Base-by-base conservation (phyloP, 2,113 vertebrate species). In the Crocuta crocuta region DNA sequence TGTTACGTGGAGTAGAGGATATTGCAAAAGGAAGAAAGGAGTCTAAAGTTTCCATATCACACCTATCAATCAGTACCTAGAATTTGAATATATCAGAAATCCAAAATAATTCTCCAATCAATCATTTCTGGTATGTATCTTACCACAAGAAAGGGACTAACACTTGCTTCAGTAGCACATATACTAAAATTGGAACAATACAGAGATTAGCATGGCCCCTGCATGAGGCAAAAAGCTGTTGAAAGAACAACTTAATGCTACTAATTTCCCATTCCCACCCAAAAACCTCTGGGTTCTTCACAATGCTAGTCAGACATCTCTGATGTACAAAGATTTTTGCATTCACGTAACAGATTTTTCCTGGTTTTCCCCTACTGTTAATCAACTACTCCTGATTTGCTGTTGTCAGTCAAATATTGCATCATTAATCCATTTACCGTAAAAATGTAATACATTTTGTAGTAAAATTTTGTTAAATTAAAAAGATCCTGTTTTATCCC, bases 361-460 rank as follows among this genome's bases (percentile, higher is more conserved):
- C 55, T 92, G 48, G 24, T 21, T 24, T 71, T 89, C 73, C 73
- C 9, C 43, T 24, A 76, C 43, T 76, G 48, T 78, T 48, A 48
- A 95, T 66, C 96, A 73, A 11, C 11, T 92, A 76, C 66, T 66
- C 95, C 66, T 70, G 26, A 48, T 89, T 92, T 87, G 63, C 11
- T 76, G 2, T 73, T 81, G 2, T 81, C 26, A 1, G 31, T 71
- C 28, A n/a, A 88, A 97, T 95, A 82, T 68, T 85, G 10, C 10
- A 33, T 33, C 33, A 94, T 97, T 93, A 78, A 73, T 87, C 45
- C 80, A 82, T 93, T 79, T 94, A 90, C 0, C 93, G 2, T 21
- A 66, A 61, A 96, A 58, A 63, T 3, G 5, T 73, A 78, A 81
- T 48, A 79, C 0, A 71, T 26, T 86, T 76, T 80, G 15, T 74